phyloP scores from a whole-genome alignment of 2,797 vertebrate genomes.

The Falco cherrug region DNA sequence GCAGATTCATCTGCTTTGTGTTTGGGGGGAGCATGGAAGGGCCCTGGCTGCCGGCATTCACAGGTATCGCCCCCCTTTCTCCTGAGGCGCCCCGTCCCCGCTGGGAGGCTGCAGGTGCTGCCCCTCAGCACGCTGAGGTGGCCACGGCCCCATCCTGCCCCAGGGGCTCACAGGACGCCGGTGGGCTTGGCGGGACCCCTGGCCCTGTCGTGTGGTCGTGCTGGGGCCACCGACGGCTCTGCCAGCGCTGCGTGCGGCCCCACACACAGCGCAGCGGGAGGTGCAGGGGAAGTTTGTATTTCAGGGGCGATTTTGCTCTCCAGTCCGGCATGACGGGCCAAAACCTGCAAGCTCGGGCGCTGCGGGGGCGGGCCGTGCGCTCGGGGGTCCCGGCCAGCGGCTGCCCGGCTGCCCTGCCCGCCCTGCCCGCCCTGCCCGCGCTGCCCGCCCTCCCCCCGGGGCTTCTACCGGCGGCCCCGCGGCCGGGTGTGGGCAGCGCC shows the following conservation, averaged over 20 bases:
- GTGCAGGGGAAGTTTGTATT: neutral
- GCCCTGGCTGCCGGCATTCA: neutral
- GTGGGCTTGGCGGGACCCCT: neutral
- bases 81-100: neutral
- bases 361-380: neutral
- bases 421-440: neutral
- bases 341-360: neutral
- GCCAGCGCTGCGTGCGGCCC: neutral
- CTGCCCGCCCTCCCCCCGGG: neutral
- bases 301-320: neutral
- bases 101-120: neutral
- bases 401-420: too few relatives aligned
- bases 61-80: rapidly evolving
- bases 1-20: rapidly evolving
- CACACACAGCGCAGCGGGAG: neutral
- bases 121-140: neutral
- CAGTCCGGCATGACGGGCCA: neutral
- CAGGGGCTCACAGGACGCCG: rapidly evolving
- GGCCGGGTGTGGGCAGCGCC: too few relatives aligned
- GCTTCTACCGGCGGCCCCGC: neutral
- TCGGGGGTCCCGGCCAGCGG: neutral
- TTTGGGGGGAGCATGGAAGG: neutral
- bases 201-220: neutral
- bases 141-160: neutral
- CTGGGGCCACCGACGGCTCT: neutral